These are phyloP conservation scores for Drosophila quadrilineata DNA, from an alignment of 1,140 invertebrate species.

Conservation along the genomic window DNA sequence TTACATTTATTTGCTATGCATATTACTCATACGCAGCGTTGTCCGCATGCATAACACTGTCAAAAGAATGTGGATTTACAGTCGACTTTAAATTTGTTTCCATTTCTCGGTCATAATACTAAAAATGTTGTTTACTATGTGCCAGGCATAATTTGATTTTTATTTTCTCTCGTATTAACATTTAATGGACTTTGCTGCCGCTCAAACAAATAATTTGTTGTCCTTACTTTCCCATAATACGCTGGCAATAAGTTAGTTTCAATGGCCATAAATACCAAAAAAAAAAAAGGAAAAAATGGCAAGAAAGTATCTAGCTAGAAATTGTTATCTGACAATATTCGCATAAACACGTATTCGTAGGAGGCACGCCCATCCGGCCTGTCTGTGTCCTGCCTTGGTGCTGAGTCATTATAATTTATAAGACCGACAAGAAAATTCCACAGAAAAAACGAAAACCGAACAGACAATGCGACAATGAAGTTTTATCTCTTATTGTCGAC, in stretches of 20 bases:
- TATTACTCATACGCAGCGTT: constrained; percentile 36
- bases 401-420: constrained; percentile 79
- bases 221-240: constrained; percentile 39
- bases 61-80: too few relatives aligned
- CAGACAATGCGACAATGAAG: constrained; percentile 72
- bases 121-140: not conserved
- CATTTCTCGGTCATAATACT: not conserved
- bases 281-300: constrained; percentile 34
- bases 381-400: constrained; percentile 20
- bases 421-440: constrained; percentile 45
- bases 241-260: constrained; percentile 50
- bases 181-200: constrained; percentile 41
- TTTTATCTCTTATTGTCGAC: constrained; percentile 31
- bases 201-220: constrained; percentile 14
- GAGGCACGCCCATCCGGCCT: constrained; percentile 57
- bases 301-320: constrained; percentile 30
- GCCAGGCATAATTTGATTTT: constrained; percentile 44
- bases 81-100: too few relatives aligned
- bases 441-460: constrained; percentile 17
- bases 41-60: not conserved
- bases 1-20: constrained; percentile 42
- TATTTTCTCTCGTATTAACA: constrained; percentile 43
- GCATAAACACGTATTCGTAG: constrained; percentile 1
- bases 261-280: constrained; percentile 61
- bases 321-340: too few relatives aligned